Evolutionary conservation across 2,888 invertebrate species (phyloP).

Genomic region (Epirrhoe alternata): DNA sequence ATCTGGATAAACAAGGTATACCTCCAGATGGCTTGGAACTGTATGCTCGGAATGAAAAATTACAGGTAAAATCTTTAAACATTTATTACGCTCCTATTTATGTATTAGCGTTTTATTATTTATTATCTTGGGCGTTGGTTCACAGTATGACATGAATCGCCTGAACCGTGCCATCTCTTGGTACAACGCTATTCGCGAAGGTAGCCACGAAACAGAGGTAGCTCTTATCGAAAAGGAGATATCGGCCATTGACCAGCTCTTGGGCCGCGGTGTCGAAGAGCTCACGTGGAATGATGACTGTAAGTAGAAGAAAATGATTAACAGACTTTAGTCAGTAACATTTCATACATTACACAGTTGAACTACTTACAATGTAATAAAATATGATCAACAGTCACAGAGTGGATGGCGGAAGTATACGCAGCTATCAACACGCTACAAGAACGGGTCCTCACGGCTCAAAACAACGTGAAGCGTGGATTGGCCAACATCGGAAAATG

Average conservation of each 20-base stretch:
- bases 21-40: constrained; percentile 87
- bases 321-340: constrained; percentile 17
- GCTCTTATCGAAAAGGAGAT: constrained; percentile 91
- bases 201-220: constrained; percentile 91
- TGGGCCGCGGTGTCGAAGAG: constrained; percentile 88
- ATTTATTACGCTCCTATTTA: not conserved
- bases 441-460: constrained; percentile 87
- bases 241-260: constrained; percentile 88
- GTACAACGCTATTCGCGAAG: constrained; percentile 92
- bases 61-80: too few relatives aligned
- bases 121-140: not conserved
- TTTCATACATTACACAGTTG: not conserved
- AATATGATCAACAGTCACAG: constrained; percentile 76
- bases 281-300: constrained; percentile 93
- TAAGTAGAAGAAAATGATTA: constrained; percentile 64
- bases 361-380: not conserved
- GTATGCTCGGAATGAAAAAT: constrained; percentile 88
- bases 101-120: too few relatives aligned
- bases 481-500: constrained; percentile 87
- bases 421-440: constrained; percentile 89
- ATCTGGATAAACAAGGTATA: constrained; percentile 87
- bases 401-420: constrained; percentile 89
- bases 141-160: constrained; percentile 82
- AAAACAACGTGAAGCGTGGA: constrained; percentile 87
- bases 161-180: constrained; percentile 88